Percentiles rank a stretch among this genome's conserved stretches.
These are phyloP conservation scores for Sebastes steindachneri DNA, from an alignment of 2,797 vertebrate genomes.

Conservation along the genomic window DNA sequence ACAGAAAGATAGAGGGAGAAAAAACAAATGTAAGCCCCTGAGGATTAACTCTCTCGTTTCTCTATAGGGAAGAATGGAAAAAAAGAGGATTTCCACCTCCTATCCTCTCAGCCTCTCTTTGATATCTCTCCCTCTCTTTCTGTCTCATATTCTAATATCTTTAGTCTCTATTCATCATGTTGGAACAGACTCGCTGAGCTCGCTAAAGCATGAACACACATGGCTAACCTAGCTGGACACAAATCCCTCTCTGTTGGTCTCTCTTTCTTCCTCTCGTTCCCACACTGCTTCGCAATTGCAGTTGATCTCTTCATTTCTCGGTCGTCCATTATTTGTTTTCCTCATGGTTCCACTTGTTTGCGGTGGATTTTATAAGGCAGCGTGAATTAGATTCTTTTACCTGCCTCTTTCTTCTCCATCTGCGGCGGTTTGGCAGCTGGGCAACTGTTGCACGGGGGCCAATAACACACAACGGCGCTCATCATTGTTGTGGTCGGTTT, in stretches of 20 bases:
- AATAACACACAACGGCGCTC: constrained; percentile 44
- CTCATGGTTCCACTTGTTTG: constrained; percentile 10
- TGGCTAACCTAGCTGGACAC: constrained; percentile 59
- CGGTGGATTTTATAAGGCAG: background rate
- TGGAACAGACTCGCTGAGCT: constrained; percentile 58
- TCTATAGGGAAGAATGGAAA: constrained; percentile 64
- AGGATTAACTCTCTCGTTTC: constrained; percentile 76
- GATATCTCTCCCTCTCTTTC: constrained; percentile 55
- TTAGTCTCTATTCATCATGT: constrained; percentile 56
- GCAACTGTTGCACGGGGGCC: constrained; percentile 33
- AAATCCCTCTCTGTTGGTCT: constrained; percentile 48
- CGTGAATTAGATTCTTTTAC: constrained; percentile 17
- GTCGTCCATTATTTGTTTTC: constrained; percentile 4
- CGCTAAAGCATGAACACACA: constrained; percentile 57
- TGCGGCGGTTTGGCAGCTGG: constrained; percentile 46
- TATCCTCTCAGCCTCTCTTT: constrained; percentile 67
- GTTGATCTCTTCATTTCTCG: constrained; percentile 33
- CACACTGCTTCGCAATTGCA: constrained; percentile 2
- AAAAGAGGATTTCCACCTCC: constrained; percentile 71
- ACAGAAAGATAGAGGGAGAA: constrained; percentile 34
- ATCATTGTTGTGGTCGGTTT: constrained; percentile 52
- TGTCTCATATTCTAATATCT: constrained; percentile 74
- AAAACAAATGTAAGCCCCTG: constrained; percentile 71
- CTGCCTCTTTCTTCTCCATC: constrained; percentile 32
- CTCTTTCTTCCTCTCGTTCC: background rate